A percentile compares a stretch with the other conserved stretches of the same genome.
Conservation (phyloP, 2,797 vertebrate genomes). For the Myotis findleyi region DNA sequence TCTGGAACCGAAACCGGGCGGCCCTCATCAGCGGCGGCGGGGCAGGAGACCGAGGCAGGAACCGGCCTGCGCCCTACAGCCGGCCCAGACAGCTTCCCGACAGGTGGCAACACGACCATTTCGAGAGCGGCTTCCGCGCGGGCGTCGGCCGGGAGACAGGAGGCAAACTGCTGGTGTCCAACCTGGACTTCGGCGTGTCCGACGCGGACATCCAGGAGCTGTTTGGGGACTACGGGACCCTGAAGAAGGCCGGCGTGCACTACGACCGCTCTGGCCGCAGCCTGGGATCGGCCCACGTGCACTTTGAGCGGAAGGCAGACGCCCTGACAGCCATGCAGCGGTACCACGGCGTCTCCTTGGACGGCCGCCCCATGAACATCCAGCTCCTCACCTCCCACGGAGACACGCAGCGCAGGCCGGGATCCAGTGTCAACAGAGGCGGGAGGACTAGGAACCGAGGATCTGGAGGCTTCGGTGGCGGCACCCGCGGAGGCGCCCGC, state of each 20-base stretch:
- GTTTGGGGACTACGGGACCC: slow-evolving; percentile 96
- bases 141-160: slow-evolving; percentile 95
- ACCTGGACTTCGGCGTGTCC: slow-evolving; percentile 97
- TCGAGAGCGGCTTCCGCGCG: slow-evolving; percentile 91
- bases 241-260: slow-evolving; percentile 98
- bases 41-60: slow-evolving; percentile 89
- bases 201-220: slow-evolving; percentile 97
- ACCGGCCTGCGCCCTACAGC: slow-evolving; percentile 96
- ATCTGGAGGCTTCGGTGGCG: slow-evolving; percentile 85
- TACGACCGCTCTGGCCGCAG: slow-evolving; percentile 96
- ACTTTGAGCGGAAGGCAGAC: no score
- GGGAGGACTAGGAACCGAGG: slow-evolving; percentile 93
- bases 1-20: slow-evolving; percentile 83
- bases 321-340: slow-evolving; percentile 97
- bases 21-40: slow-evolving; percentile 87
- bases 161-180: slow-evolving; percentile 97
- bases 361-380: slow-evolving; percentile 98
- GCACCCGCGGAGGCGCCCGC: slow-evolving; percentile 82
- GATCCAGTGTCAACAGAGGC: slow-evolving; percentile 93
- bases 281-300: no score
- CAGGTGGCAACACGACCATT: slow-evolving; percentile 99
- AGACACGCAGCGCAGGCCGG: slow-evolving; percentile 95
- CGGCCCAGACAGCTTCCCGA: slow-evolving; percentile 98
- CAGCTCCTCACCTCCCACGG: slow-evolving; percentile 98
- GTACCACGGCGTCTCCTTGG: slow-evolving; percentile 97